Percentiles rank a stretch among this genome's conserved stretches.
These are phyloP conservation scores for Panagrolaimus sp. DNA, from an alignment of 1,140 invertebrate species.

Conservation along the genomic window DNA sequence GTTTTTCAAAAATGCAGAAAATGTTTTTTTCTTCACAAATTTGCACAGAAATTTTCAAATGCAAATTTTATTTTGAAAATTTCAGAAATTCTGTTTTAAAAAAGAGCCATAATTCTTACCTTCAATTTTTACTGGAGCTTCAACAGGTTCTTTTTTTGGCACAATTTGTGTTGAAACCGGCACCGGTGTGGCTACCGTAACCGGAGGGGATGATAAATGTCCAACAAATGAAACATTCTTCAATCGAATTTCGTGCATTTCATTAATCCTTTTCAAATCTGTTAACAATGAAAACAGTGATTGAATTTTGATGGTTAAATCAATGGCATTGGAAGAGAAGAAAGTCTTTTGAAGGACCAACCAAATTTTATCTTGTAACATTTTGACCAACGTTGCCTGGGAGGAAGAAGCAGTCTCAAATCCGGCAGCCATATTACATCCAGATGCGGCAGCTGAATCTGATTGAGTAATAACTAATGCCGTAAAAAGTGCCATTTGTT, in stretches of 20 bases:
- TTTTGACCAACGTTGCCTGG: slow-evolving; percentile 18
- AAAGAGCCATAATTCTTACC: too few species aligned
- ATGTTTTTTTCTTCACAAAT: too few species aligned
- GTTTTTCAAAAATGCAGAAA: too few species aligned
- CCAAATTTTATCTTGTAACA: slow-evolving; percentile 25
- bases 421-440: slow-evolving; percentile 9
- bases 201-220: background rate
- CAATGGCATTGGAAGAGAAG: background rate
- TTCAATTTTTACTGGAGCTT: background rate
- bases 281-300: background rate
- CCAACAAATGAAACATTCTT: too few species aligned
- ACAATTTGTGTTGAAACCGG: background rate
- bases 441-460: background rate
- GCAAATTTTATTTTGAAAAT: too few species aligned
- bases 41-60: too few species aligned
- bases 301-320: background rate
- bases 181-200: background rate
- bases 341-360: background rate
- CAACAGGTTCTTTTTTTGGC: background rate
- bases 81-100: too few species aligned
- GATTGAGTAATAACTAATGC: slow-evolving; percentile 17
- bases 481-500: slow-evolving; percentile 73
- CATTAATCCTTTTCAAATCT: slow-evolving; percentile 6
- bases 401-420: background rate
- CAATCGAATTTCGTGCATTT: slow-evolving; percentile 1